These are phyloP conservation scores for Noctilio leporinus DNA, from an alignment of 2,113 vertebrate genomes.

Conservation along the genomic window DNA sequence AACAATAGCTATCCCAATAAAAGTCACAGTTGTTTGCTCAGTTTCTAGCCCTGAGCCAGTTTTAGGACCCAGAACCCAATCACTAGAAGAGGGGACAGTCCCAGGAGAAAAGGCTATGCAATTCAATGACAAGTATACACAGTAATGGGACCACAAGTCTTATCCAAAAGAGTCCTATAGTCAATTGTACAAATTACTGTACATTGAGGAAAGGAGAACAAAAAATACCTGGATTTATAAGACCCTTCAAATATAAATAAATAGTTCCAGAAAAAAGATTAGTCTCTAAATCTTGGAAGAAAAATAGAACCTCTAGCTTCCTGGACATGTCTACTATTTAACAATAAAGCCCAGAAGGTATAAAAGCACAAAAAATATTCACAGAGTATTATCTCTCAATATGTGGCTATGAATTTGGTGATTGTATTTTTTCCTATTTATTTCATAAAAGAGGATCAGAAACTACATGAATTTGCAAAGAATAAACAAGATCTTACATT, in stretches of 20 bases:
- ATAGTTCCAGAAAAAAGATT: background rate
- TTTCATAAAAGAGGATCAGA: background rate
- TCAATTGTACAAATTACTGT: background rate
- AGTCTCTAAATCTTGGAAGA: background rate
- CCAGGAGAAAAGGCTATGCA: background rate
- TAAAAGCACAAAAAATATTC: background rate
- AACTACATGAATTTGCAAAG: background rate
- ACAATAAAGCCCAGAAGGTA: background rate
- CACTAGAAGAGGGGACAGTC: background rate
- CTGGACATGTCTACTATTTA: background rate
- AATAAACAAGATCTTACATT: background rate
- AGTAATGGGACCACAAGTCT: background rate
- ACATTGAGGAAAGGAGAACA: background rate
- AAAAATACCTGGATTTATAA: background rate
- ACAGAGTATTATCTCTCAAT: background rate
- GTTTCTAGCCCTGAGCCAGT: background rate
- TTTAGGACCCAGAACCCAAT: background rate
- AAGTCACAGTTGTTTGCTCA: background rate
- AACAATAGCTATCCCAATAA: background rate
- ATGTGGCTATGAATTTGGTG: background rate
- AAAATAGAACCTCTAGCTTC: background rate
- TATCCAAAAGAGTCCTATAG: background rate
- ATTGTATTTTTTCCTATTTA: background rate
- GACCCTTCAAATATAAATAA: background rate
- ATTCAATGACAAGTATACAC: background rate